Conservation (phyloP, 2,113 vertebrate genomes). For the human (Homo sapiens) region GRCh38 chr1:26960001-26960500, state of each 20-base stretch:
- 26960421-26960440: constrained; percentile 82
- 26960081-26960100: background rate
- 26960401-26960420: constrained; percentile 84
- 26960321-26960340: constrained; percentile 61
- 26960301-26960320: background rate
- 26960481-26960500: constrained; percentile 59
- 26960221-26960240: constrained; percentile 72
- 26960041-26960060: background rate
- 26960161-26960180: background rate
- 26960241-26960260: background rate
- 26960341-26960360: constrained; percentile 82
- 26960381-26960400: constrained; percentile 72
- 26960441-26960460: constrained; percentile 81
- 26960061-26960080: background rate
- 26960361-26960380: constrained; percentile 76
- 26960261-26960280: background rate
- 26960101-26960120: background rate
- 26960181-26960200: constrained; percentile 17
- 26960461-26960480: constrained; percentile 71
- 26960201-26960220: constrained; percentile 60
- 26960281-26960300: constrained; percentile 8
- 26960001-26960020: constrained; percentile 6
- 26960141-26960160: background rate
- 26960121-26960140: background rate
- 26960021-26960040: background rate